Base-by-base conservation (phyloP, 1,140 invertebrate species). In the Drosophila ironensis region DNA sequence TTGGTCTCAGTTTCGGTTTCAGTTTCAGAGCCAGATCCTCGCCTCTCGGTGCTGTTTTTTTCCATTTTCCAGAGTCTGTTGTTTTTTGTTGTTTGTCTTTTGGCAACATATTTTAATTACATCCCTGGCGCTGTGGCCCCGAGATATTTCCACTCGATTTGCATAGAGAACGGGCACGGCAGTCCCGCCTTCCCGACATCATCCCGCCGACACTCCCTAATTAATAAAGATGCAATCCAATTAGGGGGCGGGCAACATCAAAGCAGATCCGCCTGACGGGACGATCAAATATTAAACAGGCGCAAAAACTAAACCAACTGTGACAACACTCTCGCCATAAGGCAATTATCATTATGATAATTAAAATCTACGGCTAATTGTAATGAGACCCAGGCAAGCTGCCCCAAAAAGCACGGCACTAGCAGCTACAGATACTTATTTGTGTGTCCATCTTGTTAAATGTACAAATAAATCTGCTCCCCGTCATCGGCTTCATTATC, bases 51-150 rank as follows among this genome's bases (percentile, higher is more conserved):
- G 37, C 50, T 48, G 14, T 20, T 24, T 25, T 37, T 37, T 37
- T 14, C 3, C 12, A 16, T 22, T 5, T 22, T 6, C 30, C n/a
- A 30, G n/a, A 30, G 24, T 7, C 27, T 4, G 25, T 11, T 30
- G 44, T 28, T 24, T 47, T 22, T 37, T 59, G 68, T 57, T 77
- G 69, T 84, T 82, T 82, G 73, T 56, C 40, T 78, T 33, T 73
- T 73, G 78, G 73, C 54, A 86, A 82, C 73, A 74, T 84, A 78
- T 84, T 84, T 74, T 84, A 84, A 84, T 84, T 84, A 84, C 68
- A 71, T 84, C 47, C 42, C 28, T 33, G 17, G 28, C 51, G 68
- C 52, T 53, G 37, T 61, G 56, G 67, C 71, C 76, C 25, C 37
- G 51, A 76, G 77, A 69, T 68, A 72, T 82, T 72, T 77, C 59